phyloP scores from a whole-genome alignment of 2,113 vertebrate species.

The Misgurnus anguillicaudatus region DNA sequence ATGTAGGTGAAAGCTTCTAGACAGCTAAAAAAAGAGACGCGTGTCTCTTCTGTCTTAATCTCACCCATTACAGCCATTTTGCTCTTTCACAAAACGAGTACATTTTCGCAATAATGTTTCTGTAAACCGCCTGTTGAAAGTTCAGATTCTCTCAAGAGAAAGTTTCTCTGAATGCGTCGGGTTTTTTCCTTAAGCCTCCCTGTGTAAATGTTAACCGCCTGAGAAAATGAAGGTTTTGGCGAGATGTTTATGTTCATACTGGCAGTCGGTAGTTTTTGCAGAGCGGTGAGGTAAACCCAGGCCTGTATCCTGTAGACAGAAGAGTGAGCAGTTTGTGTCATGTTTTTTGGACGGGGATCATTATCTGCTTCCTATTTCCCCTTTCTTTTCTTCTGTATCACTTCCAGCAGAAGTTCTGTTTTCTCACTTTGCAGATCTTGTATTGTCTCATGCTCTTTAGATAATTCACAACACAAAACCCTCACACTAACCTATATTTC shows the following conservation, averaged over 20 bases:
- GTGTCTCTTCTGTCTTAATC: background rate
- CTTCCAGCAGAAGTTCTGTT: slow-evolving; percentile 12
- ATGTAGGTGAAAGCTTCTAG: slow-evolving; percentile 27
- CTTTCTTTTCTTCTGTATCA: background rate
- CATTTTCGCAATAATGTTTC: background rate
- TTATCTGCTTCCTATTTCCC: slow-evolving; percentile 1
- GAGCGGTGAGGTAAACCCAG: background rate
- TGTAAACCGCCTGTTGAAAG: background rate
- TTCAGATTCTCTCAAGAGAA: background rate
- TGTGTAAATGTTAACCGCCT: background rate
- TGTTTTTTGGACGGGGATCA: background rate
- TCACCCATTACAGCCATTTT: background rate
- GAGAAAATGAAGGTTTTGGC: background rate
- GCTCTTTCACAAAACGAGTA: background rate
- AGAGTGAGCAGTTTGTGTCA: background rate
- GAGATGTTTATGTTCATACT: background rate
- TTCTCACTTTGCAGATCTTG: background rate
- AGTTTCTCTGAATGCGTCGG: background rate
- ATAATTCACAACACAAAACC: background rate
- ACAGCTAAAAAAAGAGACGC: background rate
- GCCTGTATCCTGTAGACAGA: background rate
- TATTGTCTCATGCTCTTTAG: slow-evolving; percentile 4
- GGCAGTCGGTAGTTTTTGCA: background rate
- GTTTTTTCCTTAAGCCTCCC: background rate
- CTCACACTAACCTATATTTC: background rate